Conservation (phyloP, 2,797 vertebrate genomes). For the Gila robusta region DNA sequence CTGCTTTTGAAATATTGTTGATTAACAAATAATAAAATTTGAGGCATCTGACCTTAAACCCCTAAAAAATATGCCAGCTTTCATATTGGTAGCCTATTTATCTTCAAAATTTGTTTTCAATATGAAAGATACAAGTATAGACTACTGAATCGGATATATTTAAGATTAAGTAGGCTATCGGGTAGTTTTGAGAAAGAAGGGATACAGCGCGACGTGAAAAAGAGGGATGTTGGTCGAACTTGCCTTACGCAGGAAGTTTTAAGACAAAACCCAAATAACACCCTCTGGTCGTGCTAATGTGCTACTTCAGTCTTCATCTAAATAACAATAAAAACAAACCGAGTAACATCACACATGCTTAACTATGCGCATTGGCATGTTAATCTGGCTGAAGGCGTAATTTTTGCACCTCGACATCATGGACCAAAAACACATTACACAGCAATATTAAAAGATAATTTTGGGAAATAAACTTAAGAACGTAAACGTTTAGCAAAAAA, state of each 20-base stretch:
- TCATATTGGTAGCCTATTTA: no score
- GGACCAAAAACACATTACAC: not conserved
- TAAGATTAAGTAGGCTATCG: not conserved
- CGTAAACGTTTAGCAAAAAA: not conserved
- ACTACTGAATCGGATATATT: not conserved
- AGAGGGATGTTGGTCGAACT: not conserved
- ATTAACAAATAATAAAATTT: not conserved
- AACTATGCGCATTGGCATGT: slow-evolving; percentile 79
- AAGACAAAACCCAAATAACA: slow-evolving; percentile 67
- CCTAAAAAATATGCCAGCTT: not conserved
- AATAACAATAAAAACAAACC: slow-evolving; percentile 82
- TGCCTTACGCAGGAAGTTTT: slow-evolving; percentile 50
- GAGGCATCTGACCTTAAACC: not conserved
- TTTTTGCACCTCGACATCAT: slow-evolving; percentile 71
- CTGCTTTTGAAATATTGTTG: not conserved
- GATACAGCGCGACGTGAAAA: not conserved
- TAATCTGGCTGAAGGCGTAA: slow-evolving; percentile 79
- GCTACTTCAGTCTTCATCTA: slow-evolving; percentile 70
- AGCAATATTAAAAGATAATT: not conserved
- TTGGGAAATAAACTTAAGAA: not conserved
- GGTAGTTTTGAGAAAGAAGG: not conserved
- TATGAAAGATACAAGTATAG: not conserved
- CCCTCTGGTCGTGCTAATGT: slow-evolving; percentile 65
- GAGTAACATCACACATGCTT: slow-evolving; percentile 78
- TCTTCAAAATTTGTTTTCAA: not conserved